Percentiles rank a stretch among this genome's conserved stretches.
phyloP scores from a whole-genome alignment of 2,797 vertebrate genomes.

The Fratercula arctica region DNA sequence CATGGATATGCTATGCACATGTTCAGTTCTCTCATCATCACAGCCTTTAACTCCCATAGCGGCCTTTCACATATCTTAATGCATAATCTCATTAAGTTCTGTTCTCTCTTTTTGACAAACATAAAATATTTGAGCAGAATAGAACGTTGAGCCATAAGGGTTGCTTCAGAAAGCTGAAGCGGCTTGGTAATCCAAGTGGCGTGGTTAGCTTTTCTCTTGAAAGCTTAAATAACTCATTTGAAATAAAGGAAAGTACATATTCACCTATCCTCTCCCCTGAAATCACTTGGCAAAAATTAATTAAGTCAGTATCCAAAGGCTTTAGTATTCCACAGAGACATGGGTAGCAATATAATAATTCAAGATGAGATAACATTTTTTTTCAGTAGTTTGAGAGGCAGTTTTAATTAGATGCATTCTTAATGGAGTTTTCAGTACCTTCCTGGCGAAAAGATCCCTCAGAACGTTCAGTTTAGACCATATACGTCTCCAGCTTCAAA shows the following conservation, averaged over 20 bases:
- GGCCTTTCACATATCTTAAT: background rate
- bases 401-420: background rate
- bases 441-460: background rate
- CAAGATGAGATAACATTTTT: background rate
- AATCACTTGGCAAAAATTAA: background rate
- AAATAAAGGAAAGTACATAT: background rate
- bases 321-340: background rate
- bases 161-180: background rate
- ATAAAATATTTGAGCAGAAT: background rate
- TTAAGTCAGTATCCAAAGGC: background rate
- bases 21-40: background rate
- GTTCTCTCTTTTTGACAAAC: background rate
- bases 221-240: background rate
- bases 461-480: background rate
- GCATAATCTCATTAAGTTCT: background rate
- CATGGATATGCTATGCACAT: accelerated
- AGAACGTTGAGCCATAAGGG: background rate
- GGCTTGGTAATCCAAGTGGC: background rate
- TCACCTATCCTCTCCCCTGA: background rate
- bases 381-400: background rate
- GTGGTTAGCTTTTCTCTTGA: background rate
- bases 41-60: background rate
- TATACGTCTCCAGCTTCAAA: background rate
- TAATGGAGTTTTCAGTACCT: background rate
- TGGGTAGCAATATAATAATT: background rate